Conservation (phyloP, 2,797 vertebrate species). For the Loris lydekkerianus region DNA sequence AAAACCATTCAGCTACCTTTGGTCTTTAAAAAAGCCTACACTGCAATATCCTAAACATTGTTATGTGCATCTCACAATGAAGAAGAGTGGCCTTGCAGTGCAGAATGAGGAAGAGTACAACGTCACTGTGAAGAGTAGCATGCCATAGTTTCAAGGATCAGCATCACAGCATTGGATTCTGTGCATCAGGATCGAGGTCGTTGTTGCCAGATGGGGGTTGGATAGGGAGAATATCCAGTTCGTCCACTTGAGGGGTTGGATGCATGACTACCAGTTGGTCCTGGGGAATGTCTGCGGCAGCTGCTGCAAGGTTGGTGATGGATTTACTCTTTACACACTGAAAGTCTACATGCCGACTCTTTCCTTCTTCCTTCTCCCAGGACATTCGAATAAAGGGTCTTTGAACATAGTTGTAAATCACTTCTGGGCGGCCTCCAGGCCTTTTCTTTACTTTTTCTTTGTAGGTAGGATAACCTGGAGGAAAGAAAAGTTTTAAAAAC, state of each 20-base stretch:
- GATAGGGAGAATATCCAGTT: conserved; percentile 96
- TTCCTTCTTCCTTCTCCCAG: conserved; percentile 99
- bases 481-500: conserved; percentile 59
- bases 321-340: conserved; percentile 99
- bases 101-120: conserved; percentile 83
- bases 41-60: conserved; percentile 86
- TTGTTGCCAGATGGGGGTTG: conserved; percentile 92
- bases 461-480: conserved; percentile 96
- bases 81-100: conserved; percentile 86
- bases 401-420: conserved; percentile 99
- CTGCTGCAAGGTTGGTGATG: conserved; percentile 96
- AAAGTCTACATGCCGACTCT: conserved; percentile 98
- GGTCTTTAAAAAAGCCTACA: conserved; percentile 85
- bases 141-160: conserved; percentile 82
- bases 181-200: conserved; percentile 95
- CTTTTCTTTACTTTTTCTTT: conserved; percentile 99
- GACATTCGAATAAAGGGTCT: conserved; percentile 99
- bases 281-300: conserved; percentile 97
- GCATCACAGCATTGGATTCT: conserved; percentile 93
- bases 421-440: conserved; percentile 96
- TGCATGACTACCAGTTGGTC: conserved; percentile 97
- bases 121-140: conserved; percentile 85
- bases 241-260: conserved; percentile 96
- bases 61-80: conserved; percentile 85
- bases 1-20: conserved; percentile 84